Evolutionary conservation across 2,888 invertebrate genomes (phyloP).

Genomic region (Fragum fragum): DNA sequence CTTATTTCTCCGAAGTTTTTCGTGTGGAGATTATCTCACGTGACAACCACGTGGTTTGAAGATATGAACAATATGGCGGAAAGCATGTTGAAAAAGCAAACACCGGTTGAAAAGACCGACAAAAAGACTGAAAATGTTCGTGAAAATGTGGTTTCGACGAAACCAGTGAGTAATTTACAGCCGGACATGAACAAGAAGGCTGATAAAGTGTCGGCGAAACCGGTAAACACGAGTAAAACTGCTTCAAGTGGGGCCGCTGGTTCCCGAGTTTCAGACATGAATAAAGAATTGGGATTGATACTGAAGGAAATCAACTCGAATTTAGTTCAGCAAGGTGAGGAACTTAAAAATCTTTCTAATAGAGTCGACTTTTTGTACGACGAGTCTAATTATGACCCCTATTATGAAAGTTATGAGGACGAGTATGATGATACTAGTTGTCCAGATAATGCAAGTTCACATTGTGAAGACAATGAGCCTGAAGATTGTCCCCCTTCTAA

Average conservation of each 20-base stretch:
- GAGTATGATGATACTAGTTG: not conserved
- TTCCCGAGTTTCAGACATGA: not conserved
- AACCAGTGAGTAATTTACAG: not conserved
- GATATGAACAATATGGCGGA: not conserved
- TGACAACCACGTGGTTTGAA: not conserved
- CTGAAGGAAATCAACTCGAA: conserved; percentile 10
- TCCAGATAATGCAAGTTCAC: not conserved
- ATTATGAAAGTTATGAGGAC: not conserved
- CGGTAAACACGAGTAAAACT: not conserved
- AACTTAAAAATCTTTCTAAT: not conserved
- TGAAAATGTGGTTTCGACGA: not conserved
- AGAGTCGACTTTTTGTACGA: conserved; percentile 22
- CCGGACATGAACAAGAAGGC: not conserved
- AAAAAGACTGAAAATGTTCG: not conserved
- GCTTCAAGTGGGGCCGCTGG: not conserved
- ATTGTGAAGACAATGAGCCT: conserved; percentile 1
- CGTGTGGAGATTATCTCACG: not conserved
- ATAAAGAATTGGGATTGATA: not conserved
- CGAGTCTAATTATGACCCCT: not conserved
- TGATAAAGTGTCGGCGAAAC: not conserved
- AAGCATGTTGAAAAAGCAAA: not conserved
- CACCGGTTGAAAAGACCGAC: not conserved
- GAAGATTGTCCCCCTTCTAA: conserved; percentile 2
- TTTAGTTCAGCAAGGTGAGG: conserved; percentile 1
- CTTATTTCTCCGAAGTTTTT: not conserved